Percentiles rank a stretch among this genome's conserved stretches.
Evolutionary conservation across 2,888 invertebrate species (phyloP).

Genomic region (Harpalus rufipes): DNA sequence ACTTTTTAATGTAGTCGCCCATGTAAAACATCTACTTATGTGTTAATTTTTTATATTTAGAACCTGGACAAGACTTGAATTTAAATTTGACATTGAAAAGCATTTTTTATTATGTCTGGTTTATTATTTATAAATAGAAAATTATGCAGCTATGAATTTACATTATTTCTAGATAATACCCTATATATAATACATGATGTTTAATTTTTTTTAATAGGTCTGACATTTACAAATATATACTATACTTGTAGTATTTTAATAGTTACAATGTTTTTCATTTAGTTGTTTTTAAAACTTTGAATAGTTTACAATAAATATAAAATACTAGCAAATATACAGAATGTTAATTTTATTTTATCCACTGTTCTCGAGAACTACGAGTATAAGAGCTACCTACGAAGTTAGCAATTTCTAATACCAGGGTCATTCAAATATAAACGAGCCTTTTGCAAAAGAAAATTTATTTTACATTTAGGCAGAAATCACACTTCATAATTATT

Average conservation of each 20-base stretch:
- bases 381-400: too few species aligned
- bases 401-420: too few species aligned
- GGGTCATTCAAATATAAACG: too few species aligned
- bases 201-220: background rate
- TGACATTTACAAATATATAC: background rate
- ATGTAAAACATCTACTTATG: conserved; percentile 20
- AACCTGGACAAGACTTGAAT: background rate
- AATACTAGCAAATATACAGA: too few species aligned
- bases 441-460: too few species aligned
- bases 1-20: conserved; percentile 18
- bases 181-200: background rate
- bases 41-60: conserved; percentile 10
- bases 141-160: conserved; percentile 14
- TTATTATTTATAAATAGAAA: conserved; percentile 7
- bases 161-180: background rate
- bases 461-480: too few species aligned
- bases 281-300: background rate
- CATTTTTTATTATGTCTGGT: background rate
- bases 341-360: too few species aligned
- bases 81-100: conserved; percentile 30
- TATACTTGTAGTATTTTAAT: background rate
- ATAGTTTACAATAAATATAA: background rate
- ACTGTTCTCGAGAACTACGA: too few species aligned
- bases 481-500: too few species aligned
- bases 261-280: background rate